Evolutionary conservation across 2,113 vertebrate genomes (phyloP), one percentile per base, ranked within the genome.

Genomic region (Hepsetus odoe): DNA sequence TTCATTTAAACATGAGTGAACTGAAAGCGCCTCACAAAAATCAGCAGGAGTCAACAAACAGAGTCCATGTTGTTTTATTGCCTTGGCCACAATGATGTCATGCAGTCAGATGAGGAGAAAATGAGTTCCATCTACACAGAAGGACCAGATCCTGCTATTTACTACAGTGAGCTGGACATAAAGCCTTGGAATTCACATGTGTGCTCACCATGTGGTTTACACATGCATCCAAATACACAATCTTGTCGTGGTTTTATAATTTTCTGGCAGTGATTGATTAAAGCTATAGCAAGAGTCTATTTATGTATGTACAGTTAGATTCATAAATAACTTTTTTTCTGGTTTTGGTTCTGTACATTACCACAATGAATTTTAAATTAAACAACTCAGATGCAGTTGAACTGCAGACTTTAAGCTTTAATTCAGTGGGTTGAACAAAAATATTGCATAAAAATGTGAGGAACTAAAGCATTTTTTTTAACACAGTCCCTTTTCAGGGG

Each of bases 21-120:
- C 55, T 74, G 42, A 70, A 76, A 61, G 40, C 42, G 24, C 32
- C 64, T 32, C 67, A 46, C 66, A 53, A 56, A 64, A 78, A 62
- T 33, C 77, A 83, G 38, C 67, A 80, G 76, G 74, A 66, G 77
- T 67, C 74, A 71, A 72, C 70, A 79, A 80, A 82, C 58, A 80
- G 24, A 83, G 80, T 65, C 67, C 51, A 59, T 83, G 81, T 83
- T 77, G 74, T 88, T 87, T 85, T 82, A 86, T 72, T 73, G 74
- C 72, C 56, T 80, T 66, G 9, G 72, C 38, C 80, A 58, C 66
- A 56, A 72, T 86, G 74, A 75, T 83, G 76, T 84, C 77, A 85
- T 89, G 53, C 79, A 61, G 73, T 72, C 49, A 70, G 72, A 72
- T 66, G 44, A 72, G 49, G 68, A 49, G 81, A 83, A 83, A 84